Conservation (phyloP, 2,797 vertebrate genomes). For the Schizothorax lantsangensis region DNA sequence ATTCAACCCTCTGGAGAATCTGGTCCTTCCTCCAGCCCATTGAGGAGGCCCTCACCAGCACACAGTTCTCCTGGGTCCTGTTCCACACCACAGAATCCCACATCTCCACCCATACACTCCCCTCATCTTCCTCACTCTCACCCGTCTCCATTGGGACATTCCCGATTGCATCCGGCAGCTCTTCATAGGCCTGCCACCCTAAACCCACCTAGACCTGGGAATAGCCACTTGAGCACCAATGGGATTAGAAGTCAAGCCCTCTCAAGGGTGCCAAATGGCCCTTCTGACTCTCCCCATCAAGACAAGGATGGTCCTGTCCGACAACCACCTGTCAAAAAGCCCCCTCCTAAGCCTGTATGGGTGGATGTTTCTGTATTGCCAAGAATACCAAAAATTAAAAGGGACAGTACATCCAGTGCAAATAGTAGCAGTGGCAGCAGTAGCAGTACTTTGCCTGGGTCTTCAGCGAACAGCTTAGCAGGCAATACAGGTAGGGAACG, state of each 20-base stretch:
- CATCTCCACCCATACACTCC: conserved; percentile 44
- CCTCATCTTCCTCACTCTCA: conserved; percentile 37
- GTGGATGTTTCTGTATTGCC: conserved; percentile 89
- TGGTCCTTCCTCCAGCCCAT: conserved; percentile 59
- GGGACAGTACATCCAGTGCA: conserved; percentile 67
- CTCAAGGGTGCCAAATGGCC: conserved; percentile 27
- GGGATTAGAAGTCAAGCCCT: conserved; percentile 42
- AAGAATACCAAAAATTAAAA: conserved; percentile 94
- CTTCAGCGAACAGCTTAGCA: conserved; percentile 83
- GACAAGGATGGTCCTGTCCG: conserved; percentile 38
- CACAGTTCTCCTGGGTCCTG: conserved; percentile 55
- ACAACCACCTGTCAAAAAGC: conserved; percentile 63
- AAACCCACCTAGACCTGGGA: conserved; percentile 53
- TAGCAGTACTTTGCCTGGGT: conserved; percentile 76
- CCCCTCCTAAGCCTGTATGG: conserved; percentile 78
- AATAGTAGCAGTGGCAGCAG: conserved; percentile 45
- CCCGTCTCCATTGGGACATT: conserved; percentile 16
- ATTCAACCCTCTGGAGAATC: conserved; percentile 59
- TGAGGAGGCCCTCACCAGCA: conserved; percentile 56
- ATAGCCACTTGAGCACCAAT: conserved; percentile 48
- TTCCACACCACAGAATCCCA: conserved; percentile 15
- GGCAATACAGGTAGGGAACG: conserved; percentile 81
- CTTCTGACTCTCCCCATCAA: conserved; percentile 44
- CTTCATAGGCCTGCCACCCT: neutral
- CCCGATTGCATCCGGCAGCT: neutral